phyloP scores from a whole-genome alignment of 2,797 vertebrate species.

The Streptopelia turtur region DNA sequence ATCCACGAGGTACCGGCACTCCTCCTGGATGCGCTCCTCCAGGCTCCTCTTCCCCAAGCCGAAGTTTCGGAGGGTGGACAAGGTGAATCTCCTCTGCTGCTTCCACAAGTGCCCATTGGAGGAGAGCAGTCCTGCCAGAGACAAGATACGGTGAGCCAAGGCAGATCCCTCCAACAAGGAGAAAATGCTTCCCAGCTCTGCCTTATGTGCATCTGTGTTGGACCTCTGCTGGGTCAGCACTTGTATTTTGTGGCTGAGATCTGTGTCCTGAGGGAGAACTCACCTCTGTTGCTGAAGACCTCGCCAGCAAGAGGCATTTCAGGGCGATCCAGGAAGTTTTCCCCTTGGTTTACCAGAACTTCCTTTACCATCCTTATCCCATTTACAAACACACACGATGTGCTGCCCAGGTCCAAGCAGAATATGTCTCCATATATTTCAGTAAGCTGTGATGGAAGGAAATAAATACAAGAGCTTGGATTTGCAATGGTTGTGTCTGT shows the following conservation, averaged over 20 bases:
- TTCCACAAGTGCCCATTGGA: conserved; percentile 76
- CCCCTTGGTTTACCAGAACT: conserved; percentile 74
- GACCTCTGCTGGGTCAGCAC: neutral
- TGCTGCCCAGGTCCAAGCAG: too few relatives aligned
- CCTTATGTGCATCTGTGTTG: neutral
- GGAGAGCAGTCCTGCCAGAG: conserved; percentile 31
- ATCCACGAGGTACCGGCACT: conserved; percentile 44
- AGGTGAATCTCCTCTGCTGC: conserved; percentile 79
- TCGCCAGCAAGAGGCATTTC: conserved; percentile 49
- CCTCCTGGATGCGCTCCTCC: conserved; percentile 78
- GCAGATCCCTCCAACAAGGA: rapidly evolving
- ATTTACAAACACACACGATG: too few relatives aligned
- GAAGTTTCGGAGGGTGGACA: conserved; percentile 76
- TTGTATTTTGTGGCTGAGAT: neutral
- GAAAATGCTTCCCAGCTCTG: neutral
- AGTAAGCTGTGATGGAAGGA: too few relatives aligned
- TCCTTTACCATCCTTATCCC: too few relatives aligned
- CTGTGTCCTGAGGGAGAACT: neutral
- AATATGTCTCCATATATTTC: too few relatives aligned
- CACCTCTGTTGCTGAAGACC: conserved; percentile 76
- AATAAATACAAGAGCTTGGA: too few relatives aligned
- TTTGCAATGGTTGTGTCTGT: too few relatives aligned
- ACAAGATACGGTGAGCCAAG: rapidly evolving
- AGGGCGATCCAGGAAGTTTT: conserved; percentile 82
- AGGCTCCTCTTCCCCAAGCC: conserved; percentile 79